These are phyloP conservation scores for Nephrotoma flavescens DNA, from an alignment of 2,888 invertebrate species.

Conservation along the genomic window DNA sequence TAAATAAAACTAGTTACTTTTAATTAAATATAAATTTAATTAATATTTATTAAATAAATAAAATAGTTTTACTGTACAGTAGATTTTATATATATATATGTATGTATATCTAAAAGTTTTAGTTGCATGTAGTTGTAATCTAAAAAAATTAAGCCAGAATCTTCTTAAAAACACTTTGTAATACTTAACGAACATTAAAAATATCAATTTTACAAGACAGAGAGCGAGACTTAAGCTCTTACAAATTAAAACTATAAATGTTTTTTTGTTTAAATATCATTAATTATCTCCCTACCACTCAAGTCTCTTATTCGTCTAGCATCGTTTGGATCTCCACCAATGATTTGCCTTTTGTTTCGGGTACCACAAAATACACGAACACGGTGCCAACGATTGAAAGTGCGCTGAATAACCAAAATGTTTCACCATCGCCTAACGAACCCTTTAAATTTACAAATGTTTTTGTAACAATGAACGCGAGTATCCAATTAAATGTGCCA, in stretches of 20 bases:
- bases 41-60: background rate
- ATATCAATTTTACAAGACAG: background rate
- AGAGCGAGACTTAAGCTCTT: background rate
- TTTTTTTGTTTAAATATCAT: background rate
- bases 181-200: background rate
- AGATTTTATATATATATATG: background rate
- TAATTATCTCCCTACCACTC: background rate
- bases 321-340: conserved; percentile 27
- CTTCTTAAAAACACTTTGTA: background rate
- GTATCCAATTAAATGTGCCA: conserved; percentile 67
- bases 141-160: background rate
- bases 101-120: background rate
- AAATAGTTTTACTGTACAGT: background rate
- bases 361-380: conserved; percentile 48
- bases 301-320: conserved; percentile 10
- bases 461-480: conserved; percentile 67
- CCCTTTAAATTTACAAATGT: conserved; percentile 45
- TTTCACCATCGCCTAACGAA: conserved; percentile 42
- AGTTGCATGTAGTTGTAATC: background rate
- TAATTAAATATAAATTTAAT: background rate
- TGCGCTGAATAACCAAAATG: conserved; percentile 61
- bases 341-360: conserved; percentile 39
- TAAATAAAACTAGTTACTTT: background rate
- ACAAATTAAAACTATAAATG: background rate
- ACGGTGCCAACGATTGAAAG: conserved; percentile 47